These are phyloP conservation scores for Semaprochilodus insignis DNA, from an alignment of 2,797 vertebrate species.

Conservation along the genomic window DNA sequence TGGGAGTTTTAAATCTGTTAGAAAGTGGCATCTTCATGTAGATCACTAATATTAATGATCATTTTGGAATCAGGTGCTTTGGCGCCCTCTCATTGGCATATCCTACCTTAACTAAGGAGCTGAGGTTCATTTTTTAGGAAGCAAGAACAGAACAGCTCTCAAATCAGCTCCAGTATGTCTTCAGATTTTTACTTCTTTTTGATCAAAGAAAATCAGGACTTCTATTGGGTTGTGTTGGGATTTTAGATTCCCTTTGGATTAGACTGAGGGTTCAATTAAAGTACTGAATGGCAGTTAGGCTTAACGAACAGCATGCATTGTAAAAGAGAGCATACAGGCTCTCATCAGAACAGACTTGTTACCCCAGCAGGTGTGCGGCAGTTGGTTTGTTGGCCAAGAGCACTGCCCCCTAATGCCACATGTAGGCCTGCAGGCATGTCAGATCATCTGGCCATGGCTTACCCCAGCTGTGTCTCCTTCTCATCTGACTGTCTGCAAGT, in stretches of 20 bases:
- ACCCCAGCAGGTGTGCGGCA: slow-evolving; percentile 37
- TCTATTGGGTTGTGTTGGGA: neutral
- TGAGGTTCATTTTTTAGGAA: no score
- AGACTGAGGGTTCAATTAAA: neutral
- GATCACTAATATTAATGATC: no score
- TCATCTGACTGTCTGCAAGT: slow-evolving; percentile 28
- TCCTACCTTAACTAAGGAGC: neutral
- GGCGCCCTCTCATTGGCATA: no score
- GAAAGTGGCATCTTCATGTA: no score
- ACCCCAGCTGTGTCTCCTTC: slow-evolving; percentile 21
- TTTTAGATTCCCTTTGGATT: neutral
- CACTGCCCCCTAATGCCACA: neutral
- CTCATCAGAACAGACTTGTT: slow-evolving; percentile 48
- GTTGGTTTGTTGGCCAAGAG: slow-evolving; percentile 5
- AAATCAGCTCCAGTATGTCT: neutral
- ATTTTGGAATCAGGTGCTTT: no score
- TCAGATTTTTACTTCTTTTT: neutral
- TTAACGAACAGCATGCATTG: neutral
- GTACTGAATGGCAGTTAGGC: neutral
- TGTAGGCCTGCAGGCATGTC: neutral
- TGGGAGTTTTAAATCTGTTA: no score
- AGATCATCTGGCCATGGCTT: slow-evolving; percentile 17
- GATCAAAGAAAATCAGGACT: neutral
- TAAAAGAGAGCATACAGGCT: neutral
- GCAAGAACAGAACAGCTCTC: no score